phyloP scores from a whole-genome alignment of 2,797 vertebrate genomes.

The Salmo trutta region DNA sequence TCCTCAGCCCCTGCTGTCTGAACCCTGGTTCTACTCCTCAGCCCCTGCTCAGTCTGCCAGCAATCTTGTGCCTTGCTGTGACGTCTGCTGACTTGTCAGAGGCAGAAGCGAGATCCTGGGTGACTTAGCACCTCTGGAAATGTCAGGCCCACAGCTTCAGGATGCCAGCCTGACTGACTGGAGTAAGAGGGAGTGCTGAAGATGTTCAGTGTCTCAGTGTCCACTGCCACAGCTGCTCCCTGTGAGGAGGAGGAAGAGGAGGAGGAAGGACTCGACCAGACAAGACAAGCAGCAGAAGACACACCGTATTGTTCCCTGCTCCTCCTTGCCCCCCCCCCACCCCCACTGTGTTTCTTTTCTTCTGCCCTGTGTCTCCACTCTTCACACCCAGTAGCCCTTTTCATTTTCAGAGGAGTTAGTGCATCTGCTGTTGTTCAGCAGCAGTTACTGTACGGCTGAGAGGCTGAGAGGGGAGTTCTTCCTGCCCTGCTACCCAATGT shows the following conservation, averaged over 20 bases:
- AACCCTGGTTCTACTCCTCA: too few species aligned
- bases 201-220: background rate
- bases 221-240: constrained; percentile 63
- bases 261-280: constrained; percentile 33
- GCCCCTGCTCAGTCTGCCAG: background rate
- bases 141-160: constrained; percentile 71
- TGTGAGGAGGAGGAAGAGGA: constrained; percentile 39
- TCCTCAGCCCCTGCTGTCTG: too few species aligned
- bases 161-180: constrained; percentile 56
- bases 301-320: background rate
- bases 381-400: background rate
- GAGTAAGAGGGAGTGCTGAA: constrained; percentile 15
- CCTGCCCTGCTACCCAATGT: background rate
- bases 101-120: constrained; percentile 76
- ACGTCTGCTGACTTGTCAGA: constrained; percentile 68
- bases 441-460: background rate
- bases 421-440: constrained; percentile 38
- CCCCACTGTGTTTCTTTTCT: constrained; percentile 23
- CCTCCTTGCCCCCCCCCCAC: constrained; percentile 20
- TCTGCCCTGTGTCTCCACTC: background rate
- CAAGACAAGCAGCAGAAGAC: constrained; percentile 24
- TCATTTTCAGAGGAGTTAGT: background rate
- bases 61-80: constrained; percentile 29
- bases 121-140: constrained; percentile 82
- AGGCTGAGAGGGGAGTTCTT: background rate